Percentiles rank a stretch among this genome's conserved stretches.
Conservation (phyloP, 1,140 invertebrate species). For the Apis dorsata region DNA sequence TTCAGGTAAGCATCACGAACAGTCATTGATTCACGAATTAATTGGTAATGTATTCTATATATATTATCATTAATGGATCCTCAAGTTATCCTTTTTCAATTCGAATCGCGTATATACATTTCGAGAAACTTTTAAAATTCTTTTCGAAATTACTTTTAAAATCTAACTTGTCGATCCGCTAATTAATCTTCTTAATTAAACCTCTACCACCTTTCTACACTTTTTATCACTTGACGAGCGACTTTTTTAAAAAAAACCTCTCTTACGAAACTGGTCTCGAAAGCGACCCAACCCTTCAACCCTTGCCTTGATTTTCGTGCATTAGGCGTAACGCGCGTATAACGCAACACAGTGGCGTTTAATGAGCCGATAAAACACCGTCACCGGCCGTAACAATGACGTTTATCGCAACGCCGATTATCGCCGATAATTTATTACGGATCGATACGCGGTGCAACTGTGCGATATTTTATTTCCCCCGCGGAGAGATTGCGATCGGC, state of each 20-base stretch:
- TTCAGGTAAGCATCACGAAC: too few species aligned
- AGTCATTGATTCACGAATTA: too few species aligned
- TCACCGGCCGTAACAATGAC: slow-evolving; percentile 26
- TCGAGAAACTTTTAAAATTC: too few species aligned
- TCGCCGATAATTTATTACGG: slow-evolving; percentile 41
- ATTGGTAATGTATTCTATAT: too few species aligned
- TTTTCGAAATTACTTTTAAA: too few species aligned
- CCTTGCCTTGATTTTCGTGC: background rate
- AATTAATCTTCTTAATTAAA: too few species aligned
- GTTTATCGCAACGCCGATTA: slow-evolving; percentile 43
- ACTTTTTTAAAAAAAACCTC: background rate
- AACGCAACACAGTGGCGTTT: background rate
- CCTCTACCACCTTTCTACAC: too few species aligned
- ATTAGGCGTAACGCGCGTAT: background rate
- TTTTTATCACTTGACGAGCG: too few species aligned
- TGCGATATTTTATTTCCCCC: slow-evolving; percentile 42
- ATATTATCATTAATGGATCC: too few species aligned
- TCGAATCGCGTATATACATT: too few species aligned
- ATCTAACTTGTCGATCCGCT: too few species aligned
- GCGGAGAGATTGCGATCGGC: slow-evolving; percentile 19
- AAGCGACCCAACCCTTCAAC: background rate
- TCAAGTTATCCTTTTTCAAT: too few species aligned
- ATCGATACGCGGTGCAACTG: slow-evolving; percentile 20
- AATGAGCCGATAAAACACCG: slow-evolving; percentile 42
- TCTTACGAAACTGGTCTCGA: background rate